phyloP scores from a whole-genome alignment of 2,113 vertebrate species.

The Fulmarus glacialis region DNA sequence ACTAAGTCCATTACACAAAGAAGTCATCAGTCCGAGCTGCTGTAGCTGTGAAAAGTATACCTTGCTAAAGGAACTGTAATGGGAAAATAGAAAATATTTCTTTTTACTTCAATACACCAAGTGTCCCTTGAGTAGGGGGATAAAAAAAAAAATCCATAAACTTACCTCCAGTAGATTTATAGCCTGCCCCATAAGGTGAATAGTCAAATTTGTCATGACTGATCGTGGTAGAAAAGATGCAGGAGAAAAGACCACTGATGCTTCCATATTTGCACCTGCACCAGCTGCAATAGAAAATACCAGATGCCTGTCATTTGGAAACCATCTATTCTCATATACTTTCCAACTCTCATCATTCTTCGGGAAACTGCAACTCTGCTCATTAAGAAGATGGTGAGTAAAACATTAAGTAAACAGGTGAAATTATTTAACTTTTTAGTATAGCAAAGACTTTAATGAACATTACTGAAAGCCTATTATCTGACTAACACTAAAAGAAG shows the following conservation, averaged over 20 bases:
- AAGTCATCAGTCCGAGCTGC: not conserved
- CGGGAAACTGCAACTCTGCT: not conserved
- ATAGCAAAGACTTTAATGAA: not conserved
- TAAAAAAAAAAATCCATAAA: not conserved
- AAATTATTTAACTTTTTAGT: not conserved
- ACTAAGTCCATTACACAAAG: not conserved
- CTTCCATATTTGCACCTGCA: slow-evolving; percentile 82
- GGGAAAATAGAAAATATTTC: not conserved
- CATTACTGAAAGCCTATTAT: not conserved
- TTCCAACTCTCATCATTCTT: not conserved
- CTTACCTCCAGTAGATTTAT: slow-evolving; percentile 87
- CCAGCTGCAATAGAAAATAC: slow-evolving; percentile 63
- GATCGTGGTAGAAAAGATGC: slow-evolving; percentile 85
- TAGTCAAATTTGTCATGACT: slow-evolving; percentile 78
- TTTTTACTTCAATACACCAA: not conserved
- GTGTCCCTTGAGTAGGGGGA: not conserved
- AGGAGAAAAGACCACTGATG: slow-evolving; percentile 84
- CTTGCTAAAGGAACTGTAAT: not conserved
- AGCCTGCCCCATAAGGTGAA: slow-evolving; percentile 79
- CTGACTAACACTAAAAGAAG: not conserved
- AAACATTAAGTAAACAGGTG: not conserved
- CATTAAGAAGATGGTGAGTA: not conserved
- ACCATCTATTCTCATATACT: not conserved
- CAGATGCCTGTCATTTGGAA: not conserved
- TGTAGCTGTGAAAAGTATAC: not conserved